Percentiles rank a stretch among this genome's conserved stretches.
These are phyloP conservation scores for Rhaphigaster nebulosa DNA, from an alignment of 2,888 invertebrate genomes.

Conservation along the genomic window DNA sequence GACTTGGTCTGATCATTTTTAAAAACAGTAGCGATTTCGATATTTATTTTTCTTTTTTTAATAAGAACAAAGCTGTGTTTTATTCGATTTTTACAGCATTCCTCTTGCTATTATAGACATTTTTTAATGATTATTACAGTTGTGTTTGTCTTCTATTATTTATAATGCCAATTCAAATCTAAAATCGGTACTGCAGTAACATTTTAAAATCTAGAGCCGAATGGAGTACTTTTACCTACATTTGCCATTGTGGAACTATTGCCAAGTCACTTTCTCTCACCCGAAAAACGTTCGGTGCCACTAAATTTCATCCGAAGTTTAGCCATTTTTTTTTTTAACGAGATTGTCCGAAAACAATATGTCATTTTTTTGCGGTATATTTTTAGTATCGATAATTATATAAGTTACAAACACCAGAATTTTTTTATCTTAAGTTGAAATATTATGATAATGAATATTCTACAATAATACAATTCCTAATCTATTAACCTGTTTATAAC, in stretches of 20 bases:
- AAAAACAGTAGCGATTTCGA: no score
- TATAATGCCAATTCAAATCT: no score
- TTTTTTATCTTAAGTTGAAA: not conserved
- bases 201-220: not conserved
- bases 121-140: no score
- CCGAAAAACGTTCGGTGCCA: not conserved
- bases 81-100: no score
- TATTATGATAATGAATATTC: not conserved
- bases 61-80: no score
- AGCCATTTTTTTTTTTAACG: not conserved
- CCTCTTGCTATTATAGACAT: no score
- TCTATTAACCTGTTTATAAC: not conserved
- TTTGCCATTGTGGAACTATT: constrained; percentile 21
- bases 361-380: not conserved
- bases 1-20: no score
- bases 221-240: not conserved
- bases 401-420: not conserved
- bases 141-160: no score
- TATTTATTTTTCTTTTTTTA: no score
- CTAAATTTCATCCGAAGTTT: not conserved
- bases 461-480: not conserved
- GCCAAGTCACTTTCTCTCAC: not conserved
- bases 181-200: not conserved
- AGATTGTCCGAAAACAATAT: not conserved
- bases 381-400: no score